Conservation (phyloP, 2,797 vertebrate genomes). For the Lutra lutra region DNA sequence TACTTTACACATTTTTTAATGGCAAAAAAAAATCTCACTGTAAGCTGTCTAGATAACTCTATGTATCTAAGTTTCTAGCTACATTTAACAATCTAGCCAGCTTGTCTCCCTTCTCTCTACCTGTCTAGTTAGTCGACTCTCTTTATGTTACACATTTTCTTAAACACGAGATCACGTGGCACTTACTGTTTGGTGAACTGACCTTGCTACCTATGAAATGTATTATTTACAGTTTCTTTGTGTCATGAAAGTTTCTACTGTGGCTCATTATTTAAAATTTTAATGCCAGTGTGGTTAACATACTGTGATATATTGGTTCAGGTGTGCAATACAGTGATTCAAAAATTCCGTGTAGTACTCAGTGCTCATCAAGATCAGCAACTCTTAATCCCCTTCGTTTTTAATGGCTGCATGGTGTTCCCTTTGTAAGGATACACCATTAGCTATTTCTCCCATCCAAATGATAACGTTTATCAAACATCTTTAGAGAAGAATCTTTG, state of each 20-base stretch:
- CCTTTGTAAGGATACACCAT: not conserved
- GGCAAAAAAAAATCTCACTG: not conserved
- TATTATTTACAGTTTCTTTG: not conserved
- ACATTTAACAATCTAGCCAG: not conserved
- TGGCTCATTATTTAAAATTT: not conserved
- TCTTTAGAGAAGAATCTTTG: conserved; percentile 1
- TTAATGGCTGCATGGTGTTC: not conserved
- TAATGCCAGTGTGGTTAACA: not conserved
- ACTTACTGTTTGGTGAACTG: not conserved
- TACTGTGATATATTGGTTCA: not conserved
- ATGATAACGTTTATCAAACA: not conserved
- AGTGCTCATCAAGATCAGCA: not conserved
- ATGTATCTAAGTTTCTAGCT: not conserved
- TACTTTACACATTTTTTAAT: not conserved
- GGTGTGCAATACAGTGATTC: not conserved
- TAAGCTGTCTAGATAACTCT: not conserved
- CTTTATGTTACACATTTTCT: not conserved
- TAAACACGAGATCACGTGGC: not conserved
- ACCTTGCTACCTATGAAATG: not conserved
- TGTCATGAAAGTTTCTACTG: not conserved
- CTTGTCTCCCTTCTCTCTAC: not conserved
- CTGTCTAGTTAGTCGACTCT: not conserved
- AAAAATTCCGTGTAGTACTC: not conserved
- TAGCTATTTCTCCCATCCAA: not conserved
- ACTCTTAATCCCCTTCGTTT: not conserved